A percentile compares a stretch with the other conserved stretches of the same genome.
Evolutionary conservation across 1,140 invertebrate genomes (phyloP).

Genomic region (Cryptotermes secundus): DNA sequence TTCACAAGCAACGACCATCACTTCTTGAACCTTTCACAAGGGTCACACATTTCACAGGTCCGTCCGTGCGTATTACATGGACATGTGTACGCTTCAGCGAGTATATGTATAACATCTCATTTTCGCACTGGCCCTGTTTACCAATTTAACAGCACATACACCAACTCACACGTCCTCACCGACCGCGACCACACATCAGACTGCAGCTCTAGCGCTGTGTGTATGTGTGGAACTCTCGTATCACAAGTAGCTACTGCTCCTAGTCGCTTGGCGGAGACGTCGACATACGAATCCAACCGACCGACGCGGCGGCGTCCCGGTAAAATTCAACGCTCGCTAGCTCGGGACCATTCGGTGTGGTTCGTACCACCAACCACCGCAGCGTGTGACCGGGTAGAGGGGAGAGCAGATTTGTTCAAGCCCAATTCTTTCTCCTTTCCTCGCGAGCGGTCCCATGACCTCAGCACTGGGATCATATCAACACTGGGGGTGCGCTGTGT

Average conservation of each 20-base stretch:
- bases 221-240: not conserved
- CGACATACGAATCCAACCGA: not conserved
- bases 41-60: no score
- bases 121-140: no score
- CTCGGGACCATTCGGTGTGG: not conserved
- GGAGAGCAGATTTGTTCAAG: not conserved
- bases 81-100: no score
- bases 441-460: not conserved
- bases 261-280: not conserved
- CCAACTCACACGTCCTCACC: not conserved
- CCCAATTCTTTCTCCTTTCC: not conserved
- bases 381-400: not conserved
- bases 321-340: not conserved
- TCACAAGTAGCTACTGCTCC: not conserved
- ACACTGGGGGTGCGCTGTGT: not conserved
- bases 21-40: no score
- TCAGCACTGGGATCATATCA: not conserved
- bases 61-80: no score
- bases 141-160: no score
- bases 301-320: slow-evolving; percentile 6
- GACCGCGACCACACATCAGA: not conserved
- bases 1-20: no score
- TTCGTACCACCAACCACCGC: slow-evolving; percentile 13
- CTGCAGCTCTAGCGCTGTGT: not conserved
- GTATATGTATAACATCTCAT: no score